phyloP scores from a whole-genome alignment of 2,797 vertebrate species.

The Coregonus sp. region DNA sequence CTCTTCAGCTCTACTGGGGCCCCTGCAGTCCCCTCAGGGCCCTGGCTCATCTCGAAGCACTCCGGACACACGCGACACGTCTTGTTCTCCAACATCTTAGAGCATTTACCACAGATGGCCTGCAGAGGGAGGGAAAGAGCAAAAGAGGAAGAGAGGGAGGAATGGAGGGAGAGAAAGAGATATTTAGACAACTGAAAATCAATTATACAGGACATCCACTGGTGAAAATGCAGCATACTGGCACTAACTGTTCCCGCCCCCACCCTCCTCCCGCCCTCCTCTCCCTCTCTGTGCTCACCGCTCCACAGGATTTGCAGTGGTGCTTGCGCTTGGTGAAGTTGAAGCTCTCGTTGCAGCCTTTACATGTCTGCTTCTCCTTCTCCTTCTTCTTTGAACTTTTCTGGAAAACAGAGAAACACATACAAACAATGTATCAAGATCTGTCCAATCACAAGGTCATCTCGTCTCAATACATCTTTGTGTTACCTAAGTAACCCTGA shows the following conservation, averaged over 20 bases:
- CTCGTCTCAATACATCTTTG: neutral
- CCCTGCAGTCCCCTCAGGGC: slow-evolving; percentile 66
- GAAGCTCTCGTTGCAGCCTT: slow-evolving; percentile 91
- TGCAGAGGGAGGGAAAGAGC: slow-evolving; percentile 54
- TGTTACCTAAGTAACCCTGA: neutral
- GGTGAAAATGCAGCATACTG: neutral
- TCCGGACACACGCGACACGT: slow-evolving; percentile 86
- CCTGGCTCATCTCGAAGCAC: slow-evolving; percentile 76
- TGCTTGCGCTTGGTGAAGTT: slow-evolving; percentile 95
- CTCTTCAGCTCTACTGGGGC: slow-evolving; percentile 76
- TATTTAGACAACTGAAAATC: neutral
- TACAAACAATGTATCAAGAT: slow-evolving; percentile 30
- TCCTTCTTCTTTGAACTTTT: slow-evolving; percentile 90
- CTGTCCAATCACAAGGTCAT: slow-evolving; percentile 15
- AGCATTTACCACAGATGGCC: slow-evolving; percentile 97
- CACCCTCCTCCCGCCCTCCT: too few relatives aligned
- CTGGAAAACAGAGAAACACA: slow-evolving; percentile 59
- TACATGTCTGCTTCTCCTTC: slow-evolving; percentile 84
- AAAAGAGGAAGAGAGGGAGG: too few relatives aligned
- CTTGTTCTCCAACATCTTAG: slow-evolving; percentile 82
- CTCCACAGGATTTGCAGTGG: slow-evolving; percentile 92
- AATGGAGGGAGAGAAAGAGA: neutral
- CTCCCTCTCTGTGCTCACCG: slow-evolving; percentile 75
- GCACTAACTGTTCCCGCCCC: neutral
- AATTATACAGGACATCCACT: neutral